A percentile compares a stretch with the other conserved stretches of the same genome.
Evolutionary conservation across 2,888 invertebrate genomes (phyloP).

Genomic region (Himalopsyche tibetana): DNA sequence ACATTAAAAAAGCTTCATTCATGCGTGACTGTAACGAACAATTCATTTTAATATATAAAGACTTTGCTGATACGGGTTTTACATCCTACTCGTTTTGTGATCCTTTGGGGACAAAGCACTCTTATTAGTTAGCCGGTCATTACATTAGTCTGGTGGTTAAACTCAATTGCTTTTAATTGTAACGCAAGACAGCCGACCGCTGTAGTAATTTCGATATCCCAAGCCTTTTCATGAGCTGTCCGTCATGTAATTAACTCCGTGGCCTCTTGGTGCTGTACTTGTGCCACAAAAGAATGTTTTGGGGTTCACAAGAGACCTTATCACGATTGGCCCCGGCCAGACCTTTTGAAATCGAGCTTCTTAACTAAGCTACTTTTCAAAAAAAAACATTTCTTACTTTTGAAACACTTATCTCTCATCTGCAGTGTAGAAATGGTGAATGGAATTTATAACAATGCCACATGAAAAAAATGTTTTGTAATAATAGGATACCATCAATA

Average conservation of each 20-base stretch:
- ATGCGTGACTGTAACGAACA: not conserved
- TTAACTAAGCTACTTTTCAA: not conserved
- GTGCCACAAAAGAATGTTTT: slow-evolving; percentile 27
- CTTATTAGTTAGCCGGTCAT: slow-evolving; percentile 12
- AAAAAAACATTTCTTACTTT: too few relatives aligned
- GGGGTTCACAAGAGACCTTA: slow-evolving; percentile 1
- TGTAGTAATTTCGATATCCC: not conserved
- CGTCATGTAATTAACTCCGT: slow-evolving; percentile 5
- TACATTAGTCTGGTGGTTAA: slow-evolving; percentile 44
- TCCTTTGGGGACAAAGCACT: slow-evolving; percentile 28
- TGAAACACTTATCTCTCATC: too few relatives aligned
- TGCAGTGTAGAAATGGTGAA: too few relatives aligned
- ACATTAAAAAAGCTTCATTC: too few relatives aligned
- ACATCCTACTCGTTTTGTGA: not conserved
- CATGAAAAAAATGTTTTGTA: too few relatives aligned
- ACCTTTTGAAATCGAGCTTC: not conserved
- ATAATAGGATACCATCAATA: too few relatives aligned
- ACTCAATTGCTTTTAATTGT: slow-evolving; percentile 58
- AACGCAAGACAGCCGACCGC: slow-evolving; percentile 51
- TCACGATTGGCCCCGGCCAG: not conserved
- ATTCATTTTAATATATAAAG: not conserved
- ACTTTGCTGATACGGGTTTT: not conserved
- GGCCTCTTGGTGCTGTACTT: slow-evolving; percentile 29
- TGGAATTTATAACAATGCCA: too few relatives aligned
- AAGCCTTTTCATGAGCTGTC: slow-evolving; percentile 38